Evolutionary conservation across 2,113 vertebrate species (phyloP).

Genomic region (Oreochromis spilurus): DNA sequence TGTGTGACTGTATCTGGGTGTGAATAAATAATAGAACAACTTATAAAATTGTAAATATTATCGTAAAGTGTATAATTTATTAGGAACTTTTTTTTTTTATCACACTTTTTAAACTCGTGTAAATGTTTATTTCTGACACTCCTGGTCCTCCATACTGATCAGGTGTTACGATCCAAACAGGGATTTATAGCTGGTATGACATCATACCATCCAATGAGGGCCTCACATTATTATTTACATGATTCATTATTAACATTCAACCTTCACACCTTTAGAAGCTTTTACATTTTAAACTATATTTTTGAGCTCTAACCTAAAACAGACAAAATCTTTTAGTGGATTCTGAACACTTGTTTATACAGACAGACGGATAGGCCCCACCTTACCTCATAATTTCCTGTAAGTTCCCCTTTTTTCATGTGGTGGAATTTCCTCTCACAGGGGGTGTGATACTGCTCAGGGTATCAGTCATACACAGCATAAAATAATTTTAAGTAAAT

Average conservation of each 20-base stretch:
- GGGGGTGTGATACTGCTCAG: not conserved
- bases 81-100: too few species aligned
- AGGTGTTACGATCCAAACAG: not conserved
- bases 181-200: too few species aligned
- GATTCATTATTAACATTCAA: not conserved
- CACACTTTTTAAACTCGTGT: not conserved
- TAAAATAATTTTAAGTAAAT: not conserved
- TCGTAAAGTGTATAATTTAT: too few species aligned
- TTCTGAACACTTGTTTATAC: not conserved
- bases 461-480: not conserved
- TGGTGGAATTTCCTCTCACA: not conserved
- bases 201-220: too few species aligned
- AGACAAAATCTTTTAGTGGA: rapidly evolving
- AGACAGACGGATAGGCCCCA: rapidly evolving
- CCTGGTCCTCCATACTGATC: not conserved
- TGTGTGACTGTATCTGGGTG: too few species aligned
- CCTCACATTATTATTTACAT: not conserved
- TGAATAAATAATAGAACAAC: too few species aligned
- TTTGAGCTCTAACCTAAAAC: not conserved
- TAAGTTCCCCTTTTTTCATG: not conserved
- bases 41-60: too few species aligned
- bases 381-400: rapidly evolving
- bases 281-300: not conserved
- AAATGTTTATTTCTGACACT: not conserved
- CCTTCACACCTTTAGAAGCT: not conserved